phyloP scores from a whole-genome alignment of 64 coral and sea anemone genomes.

The Montipora foliosa region DNA sequence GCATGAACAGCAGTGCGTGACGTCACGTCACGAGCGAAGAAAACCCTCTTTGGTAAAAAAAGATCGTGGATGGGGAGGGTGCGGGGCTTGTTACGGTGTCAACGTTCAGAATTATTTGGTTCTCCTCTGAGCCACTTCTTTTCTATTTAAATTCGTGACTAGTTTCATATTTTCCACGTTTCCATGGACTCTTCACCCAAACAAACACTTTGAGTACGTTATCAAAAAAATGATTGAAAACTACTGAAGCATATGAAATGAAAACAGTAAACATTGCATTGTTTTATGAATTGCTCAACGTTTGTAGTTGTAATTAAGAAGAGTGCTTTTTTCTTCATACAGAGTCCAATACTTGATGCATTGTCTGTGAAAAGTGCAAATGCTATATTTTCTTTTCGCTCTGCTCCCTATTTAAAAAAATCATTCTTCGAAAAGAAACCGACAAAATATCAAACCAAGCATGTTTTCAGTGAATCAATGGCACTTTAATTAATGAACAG shows the following conservation, averaged over 20 bases:
- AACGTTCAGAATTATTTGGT: too few species aligned
- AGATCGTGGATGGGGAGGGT: background rate
- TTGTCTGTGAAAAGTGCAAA: background rate
- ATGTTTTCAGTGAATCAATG: too few species aligned
- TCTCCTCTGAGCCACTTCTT: too few species aligned
- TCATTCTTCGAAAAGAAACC: too few species aligned
- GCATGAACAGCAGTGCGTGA: slow-evolving; percentile 51
- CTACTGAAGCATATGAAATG: background rate
- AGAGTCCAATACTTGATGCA: background rate
- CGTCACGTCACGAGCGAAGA: slow-evolving; percentile 19
- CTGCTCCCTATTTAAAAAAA: background rate
- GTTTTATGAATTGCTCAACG: background rate
- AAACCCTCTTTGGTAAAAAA: background rate
- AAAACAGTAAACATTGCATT: background rate
- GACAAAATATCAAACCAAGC: too few species aligned
- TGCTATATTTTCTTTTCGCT: background rate
- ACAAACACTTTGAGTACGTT: background rate
- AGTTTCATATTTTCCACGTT: background rate
- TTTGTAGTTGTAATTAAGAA: slow-evolving; percentile 1
- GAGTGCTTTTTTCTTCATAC: background rate
- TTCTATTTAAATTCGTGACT: background rate
- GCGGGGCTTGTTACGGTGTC: background rate
- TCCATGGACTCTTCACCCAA: background rate
- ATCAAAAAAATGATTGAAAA: background rate
- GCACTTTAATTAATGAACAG: too few species aligned